Evolutionary conservation across 2,797 vertebrate species (phyloP).

Genomic region (Sebastes steindachneri): DNA sequence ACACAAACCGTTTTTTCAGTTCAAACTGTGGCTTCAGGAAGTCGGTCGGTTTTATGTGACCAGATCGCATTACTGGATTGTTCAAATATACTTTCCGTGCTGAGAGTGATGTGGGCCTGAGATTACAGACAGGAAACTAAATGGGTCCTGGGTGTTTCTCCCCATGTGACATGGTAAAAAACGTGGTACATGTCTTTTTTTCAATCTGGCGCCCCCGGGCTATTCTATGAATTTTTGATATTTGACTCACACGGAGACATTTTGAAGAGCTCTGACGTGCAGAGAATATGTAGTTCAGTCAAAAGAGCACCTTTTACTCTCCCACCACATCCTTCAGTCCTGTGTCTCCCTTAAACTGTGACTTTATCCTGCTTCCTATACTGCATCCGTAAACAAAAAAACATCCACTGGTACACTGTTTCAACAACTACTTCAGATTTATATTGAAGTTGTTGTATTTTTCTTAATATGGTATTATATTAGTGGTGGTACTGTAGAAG

Average conservation of each 20-base stretch:
- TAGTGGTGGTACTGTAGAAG: neutral
- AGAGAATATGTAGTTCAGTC: constrained; percentile 33
- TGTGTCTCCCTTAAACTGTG: constrained; percentile 6
- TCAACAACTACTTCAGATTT: neutral
- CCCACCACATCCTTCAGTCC: constrained; percentile 10
- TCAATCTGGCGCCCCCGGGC: constrained; percentile 30
- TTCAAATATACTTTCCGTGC: constrained; percentile 31
- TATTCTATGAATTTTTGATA: constrained; percentile 62
- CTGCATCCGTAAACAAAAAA: neutral
- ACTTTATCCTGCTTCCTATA: neutral
- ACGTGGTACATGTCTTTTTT: constrained; percentile 13
- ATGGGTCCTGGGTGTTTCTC: constrained; percentile 32
- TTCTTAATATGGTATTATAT: neutral
- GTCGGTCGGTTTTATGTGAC: constrained; percentile 5
- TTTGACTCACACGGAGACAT: constrained; percentile 51
- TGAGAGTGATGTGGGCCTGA: constrained; percentile 25
- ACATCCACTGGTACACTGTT: neutral
- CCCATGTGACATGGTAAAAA: constrained; percentile 46
- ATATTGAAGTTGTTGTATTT: neutral
- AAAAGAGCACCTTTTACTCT: constrained; percentile 27
- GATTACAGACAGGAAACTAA: constrained; percentile 47
- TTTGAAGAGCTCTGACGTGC: constrained; percentile 46
- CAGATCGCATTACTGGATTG: constrained; percentile 34
- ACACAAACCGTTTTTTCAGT: neutral
- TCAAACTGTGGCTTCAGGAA: constrained; percentile 15